Evolutionary conservation across 2,797 vertebrate genomes (phyloP), one percentile per base, ranked within the genome.

Genomic region (Protosalanx chinensis): DNA sequence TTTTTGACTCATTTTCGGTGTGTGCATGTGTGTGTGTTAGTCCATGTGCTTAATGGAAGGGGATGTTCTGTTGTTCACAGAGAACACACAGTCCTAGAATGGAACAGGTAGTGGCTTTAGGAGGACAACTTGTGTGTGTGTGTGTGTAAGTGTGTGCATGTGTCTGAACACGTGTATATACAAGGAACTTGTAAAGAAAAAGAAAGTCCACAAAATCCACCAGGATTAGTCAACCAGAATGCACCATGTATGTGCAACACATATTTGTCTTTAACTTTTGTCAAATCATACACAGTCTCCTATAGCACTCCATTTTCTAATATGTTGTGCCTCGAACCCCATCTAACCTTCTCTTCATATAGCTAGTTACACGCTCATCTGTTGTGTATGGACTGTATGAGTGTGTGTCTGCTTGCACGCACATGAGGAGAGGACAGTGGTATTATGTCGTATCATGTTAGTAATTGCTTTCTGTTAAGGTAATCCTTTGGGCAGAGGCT

Each of bases 181-280:
- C 33, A n/a, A 64, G 18, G 33, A 64, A 64, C 33, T 13, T 64
- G n/a, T 35, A 64, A 76, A 65, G n/a, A n/a, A 64, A 76, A 65
- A 72, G 73, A 79, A 80, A 79, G 78, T 71, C 73, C 68, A 75
- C 59, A 70, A 72, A 80, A 65, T 62, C 72, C 73, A 64, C 69
- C 27, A 71, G 75, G 77, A 76, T 81, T 78, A 81, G 74, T 32
- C 67, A 66, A 37, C 71, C 66, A 80, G 58, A 56, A 15, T 65
- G 67, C 77, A 79, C 78, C 75, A 69, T 66, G 61, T 61, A 73
- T 68, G 71, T 73, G 6, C 73, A 20, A 46, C 30, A 33, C 10
- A 1, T 13, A 1, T 46, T 46, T 3, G 13, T 3, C 41, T 13
- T 46, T 46, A 46, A 46, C 10, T 13, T 46, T 46, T 13, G 41